Evolutionary conservation across 2,113 vertebrate species (phyloP).

Genomic region (Clarias batrachus): DNA sequence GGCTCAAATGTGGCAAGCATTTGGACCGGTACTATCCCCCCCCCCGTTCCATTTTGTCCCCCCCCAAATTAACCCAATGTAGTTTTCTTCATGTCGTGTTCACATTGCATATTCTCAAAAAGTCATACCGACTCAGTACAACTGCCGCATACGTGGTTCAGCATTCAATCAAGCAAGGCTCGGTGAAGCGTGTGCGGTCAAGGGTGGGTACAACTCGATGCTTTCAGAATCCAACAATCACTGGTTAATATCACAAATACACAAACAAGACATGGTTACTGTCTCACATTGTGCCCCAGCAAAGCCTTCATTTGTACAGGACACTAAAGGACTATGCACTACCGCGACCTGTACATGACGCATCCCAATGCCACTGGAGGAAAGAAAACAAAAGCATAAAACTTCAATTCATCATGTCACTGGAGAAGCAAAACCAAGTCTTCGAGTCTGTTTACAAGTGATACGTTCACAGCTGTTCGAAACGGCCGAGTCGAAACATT

Average conservation of each 20-base stretch:
- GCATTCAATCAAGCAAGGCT: background rate
- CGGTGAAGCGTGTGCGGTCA: background rate
- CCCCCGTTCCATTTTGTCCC: background rate
- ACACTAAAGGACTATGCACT: slow-evolving; percentile 21
- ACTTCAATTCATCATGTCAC: background rate
- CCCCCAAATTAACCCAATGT: slow-evolving; percentile 10
- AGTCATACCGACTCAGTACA: background rate
- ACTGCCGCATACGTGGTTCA: background rate
- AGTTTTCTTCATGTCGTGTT: slow-evolving; percentile 10
- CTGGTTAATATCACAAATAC: slow-evolving; percentile 53
- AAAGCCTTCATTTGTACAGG: slow-evolving; percentile 45
- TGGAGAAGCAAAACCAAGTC: slow-evolving; percentile 1
- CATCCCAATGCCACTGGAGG: background rate
- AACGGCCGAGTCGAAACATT: background rate
- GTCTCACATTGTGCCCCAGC: slow-evolving; percentile 21
- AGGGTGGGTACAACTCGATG: slow-evolving; percentile 22
- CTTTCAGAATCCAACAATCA: slow-evolving; percentile 49
- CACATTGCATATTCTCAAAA: slow-evolving; percentile 42
- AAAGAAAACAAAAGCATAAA: background rate
- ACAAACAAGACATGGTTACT: slow-evolving; percentile 55
- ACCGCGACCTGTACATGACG: slow-evolving; percentile 7
- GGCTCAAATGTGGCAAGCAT: slow-evolving; percentile 41
- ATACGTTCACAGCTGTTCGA: slow-evolving; percentile 22
- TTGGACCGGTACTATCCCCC: background rate
- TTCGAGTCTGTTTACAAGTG: slow-evolving; percentile 11